These are phyloP conservation scores for Xyliphius kryptos DNA, from an alignment of 2,113 vertebrate genomes.

Conservation along the genomic window DNA sequence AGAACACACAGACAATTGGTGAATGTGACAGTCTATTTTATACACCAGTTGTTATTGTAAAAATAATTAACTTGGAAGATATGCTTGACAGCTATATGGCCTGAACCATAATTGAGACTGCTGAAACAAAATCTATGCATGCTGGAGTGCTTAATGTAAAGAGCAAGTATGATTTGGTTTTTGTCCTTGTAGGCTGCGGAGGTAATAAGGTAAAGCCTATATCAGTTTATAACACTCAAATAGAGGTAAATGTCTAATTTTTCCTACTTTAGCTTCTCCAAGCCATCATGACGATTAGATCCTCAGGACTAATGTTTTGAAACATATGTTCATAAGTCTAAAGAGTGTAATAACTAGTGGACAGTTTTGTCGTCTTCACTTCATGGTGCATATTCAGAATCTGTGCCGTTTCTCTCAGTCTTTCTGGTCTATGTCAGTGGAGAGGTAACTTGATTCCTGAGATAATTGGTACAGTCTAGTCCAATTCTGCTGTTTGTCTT, in stretches of 20 bases:
- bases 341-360: neutral
- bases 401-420: slow-evolving; percentile 19
- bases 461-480: neutral
- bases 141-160: neutral
- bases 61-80: too few relatives aligned
- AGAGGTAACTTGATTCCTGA: slow-evolving; percentile 16
- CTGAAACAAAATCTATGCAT: neutral
- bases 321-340: neutral
- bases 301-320: neutral
- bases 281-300: neutral
- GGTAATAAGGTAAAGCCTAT: neutral
- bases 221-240: too few relatives aligned
- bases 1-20: slow-evolving; percentile 3
- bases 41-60: too few relatives aligned
- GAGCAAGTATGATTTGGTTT: neutral
- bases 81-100: neutral
- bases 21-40: too few relatives aligned
- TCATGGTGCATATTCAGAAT: neutral
- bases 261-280: slow-evolving; percentile 1
- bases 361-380: neutral
- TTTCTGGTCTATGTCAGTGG: slow-evolving; percentile 35
- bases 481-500: neutral
- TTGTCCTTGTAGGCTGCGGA: neutral
- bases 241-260: too few relatives aligned
- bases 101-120: neutral